Percentiles rank a stretch among this genome's conserved stretches.
Conservation (phyloP, 2,797 vertebrate genomes). For the Anguilla marmorata region DNA sequence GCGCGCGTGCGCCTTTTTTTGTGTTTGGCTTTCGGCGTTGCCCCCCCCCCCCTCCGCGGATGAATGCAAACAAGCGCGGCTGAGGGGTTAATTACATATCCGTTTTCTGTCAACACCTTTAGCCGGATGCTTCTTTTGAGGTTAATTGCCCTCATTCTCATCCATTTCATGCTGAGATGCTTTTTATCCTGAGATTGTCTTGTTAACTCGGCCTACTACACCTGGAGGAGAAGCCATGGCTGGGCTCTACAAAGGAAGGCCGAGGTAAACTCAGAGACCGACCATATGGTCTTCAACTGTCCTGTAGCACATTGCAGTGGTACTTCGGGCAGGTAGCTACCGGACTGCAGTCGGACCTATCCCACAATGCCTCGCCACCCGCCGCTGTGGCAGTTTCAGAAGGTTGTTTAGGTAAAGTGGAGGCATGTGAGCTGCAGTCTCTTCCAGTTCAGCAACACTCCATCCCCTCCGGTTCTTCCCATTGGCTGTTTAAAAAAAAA, state of each 20-base stretch:
- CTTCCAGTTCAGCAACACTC: background rate
- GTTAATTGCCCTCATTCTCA: slow-evolving; percentile 34
- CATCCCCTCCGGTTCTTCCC: background rate
- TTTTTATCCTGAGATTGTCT: background rate
- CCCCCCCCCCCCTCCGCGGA: slow-evolving; percentile 19
- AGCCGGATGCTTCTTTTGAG: slow-evolving; percentile 32
- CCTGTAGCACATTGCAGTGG: background rate
- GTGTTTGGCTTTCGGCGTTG: background rate
- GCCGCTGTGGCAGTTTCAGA: background rate
- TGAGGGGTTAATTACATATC: slow-evolving; percentile 39
- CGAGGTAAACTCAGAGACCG: background rate
- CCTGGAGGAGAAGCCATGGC: background rate
- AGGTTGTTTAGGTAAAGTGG: background rate
- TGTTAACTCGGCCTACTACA: background rate
- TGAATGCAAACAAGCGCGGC: slow-evolving; percentile 32
- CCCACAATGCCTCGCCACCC: background rate
- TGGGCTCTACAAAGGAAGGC: background rate
- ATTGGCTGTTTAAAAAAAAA: background rate
- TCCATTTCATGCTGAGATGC: slow-evolving; percentile 25
- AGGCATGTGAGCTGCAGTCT: background rate
- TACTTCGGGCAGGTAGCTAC: background rate
- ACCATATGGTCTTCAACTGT: background rate
- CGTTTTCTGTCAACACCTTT: slow-evolving; percentile 42
- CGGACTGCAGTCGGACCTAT: background rate
- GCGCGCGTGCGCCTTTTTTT: slow-evolving; percentile 37